Evolutionary conservation across 2,888 invertebrate species (phyloP).

Genomic region (Hypomecis atomaria): DNA sequence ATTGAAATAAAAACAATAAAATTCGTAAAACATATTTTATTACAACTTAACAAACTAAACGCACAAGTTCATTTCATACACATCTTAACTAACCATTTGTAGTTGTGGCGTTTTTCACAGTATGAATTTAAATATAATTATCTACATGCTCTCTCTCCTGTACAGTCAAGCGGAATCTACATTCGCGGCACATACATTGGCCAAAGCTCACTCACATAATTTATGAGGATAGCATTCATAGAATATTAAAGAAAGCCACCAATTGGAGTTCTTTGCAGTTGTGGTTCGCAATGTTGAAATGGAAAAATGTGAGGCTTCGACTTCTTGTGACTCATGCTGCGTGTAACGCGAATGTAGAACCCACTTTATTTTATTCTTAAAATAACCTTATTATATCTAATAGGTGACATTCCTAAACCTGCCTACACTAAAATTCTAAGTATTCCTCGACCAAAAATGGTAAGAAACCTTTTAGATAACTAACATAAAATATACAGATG

Average conservation of each 20-base stretch:
- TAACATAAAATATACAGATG: neutral
- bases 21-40: slow-evolving; percentile 39
- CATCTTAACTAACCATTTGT: slow-evolving; percentile 22
- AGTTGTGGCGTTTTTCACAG: slow-evolving; percentile 25
- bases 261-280: too few relatives aligned
- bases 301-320: neutral
- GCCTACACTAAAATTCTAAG: neutral
- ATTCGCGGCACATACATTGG: neutral
- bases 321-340: neutral
- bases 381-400: slow-evolving; percentile 17
- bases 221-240: too few relatives aligned
- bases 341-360: neutral
- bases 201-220: neutral
- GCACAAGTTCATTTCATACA: slow-evolving; percentile 29
- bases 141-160: slow-evolving; percentile 23
- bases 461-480: neutral
- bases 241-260: too few relatives aligned
- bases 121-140: slow-evolving; percentile 12
- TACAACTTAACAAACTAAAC: slow-evolving; percentile 40
- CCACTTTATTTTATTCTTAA: slow-evolving; percentile 9
- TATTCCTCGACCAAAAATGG: neutral
- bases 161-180: slow-evolving; percentile 13
- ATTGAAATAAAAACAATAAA: slow-evolving; percentile 14
- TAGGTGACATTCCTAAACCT: slow-evolving; percentile 22
- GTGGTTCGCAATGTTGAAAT: too few relatives aligned